Evolutionary conservation across 1,140 invertebrate species (phyloP), one percentile per base, ranked within the genome.

Genomic region (Zaprionus capensis): DNA sequence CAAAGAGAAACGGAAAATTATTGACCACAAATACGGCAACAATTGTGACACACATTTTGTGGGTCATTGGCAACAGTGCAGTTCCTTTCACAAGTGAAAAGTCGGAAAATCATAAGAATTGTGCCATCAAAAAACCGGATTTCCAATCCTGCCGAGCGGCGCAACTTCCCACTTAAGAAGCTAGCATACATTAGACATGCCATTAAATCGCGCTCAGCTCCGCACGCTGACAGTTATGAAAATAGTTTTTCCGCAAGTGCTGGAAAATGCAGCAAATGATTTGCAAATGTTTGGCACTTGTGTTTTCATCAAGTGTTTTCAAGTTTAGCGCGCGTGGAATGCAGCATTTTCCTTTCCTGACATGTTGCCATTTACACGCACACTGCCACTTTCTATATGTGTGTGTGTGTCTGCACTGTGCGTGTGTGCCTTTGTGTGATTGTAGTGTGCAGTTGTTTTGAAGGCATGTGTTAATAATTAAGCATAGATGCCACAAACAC

Each of bases 1-100:
- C 46, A 34, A n/a, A 57, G 20, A 61, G 31, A 12, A n/a, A 14
- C 46, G 46, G 15, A 41, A 74, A 64, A 72, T 72, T 61, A 72
- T 72, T 76, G 68, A 66, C 69, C 74, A 71, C 74, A 71, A 71
- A 66, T 82, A 67, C 77, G 74, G 73, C 69, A 82, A 79, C 81
- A 88, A 87, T 70, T 88, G 81, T 72, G 68, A 75, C 84, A 88
- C 71, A 76, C 56, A 81, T 81, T 88, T 88, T 88, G 61, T 84
- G 78, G 83, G 83, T 88, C 83, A 87, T 65, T 80, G 71, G 15
- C 38, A 41, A 15, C 12, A 9, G 38, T 1, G 1, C 2, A 41
- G 2, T 41, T 14, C 1, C 38, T 41, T 14, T 41, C 38, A n/a
- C 1, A 41, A 41, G 12, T n/a, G 38, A 15, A n/a, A 46, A 46